Base-by-base conservation (phyloP, 2,113 vertebrate genomes). In the Aphyosemion australe region DNA sequence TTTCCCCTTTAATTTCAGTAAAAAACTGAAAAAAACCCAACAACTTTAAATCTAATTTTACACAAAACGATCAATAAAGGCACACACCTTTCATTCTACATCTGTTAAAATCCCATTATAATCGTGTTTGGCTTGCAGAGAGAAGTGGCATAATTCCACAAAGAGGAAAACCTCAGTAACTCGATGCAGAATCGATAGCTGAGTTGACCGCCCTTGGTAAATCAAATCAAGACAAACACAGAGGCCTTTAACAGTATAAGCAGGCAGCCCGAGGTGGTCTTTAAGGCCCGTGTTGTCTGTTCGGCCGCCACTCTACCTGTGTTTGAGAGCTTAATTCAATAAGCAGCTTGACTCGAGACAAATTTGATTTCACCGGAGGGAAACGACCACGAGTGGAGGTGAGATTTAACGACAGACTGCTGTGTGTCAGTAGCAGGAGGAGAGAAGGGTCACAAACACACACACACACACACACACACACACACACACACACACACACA, bases 211-310 rank as follows among this genome's bases (percentile, higher is more conserved):
- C 61, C 76, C 79, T 84, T 76, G 79, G 65, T 74, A 81, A 90
- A 92, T 91, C 86, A 57, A 85, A 90, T 89, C 75, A 83, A 54
- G 74, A 61, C 61, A 68, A 70, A 81, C 86, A 88, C 79, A 84
- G 78, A 76, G 65, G 76, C 77, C 83, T 82, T 72, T 89, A 91
- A 90, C 62, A 62, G 83, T 74, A 83, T 88, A 73, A 85, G 76
- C 59, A 75, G 65, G 69, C 75, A 69, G 81, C 85, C 78, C 49
- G 57, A 69, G 86, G 85, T 82, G 87, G 74, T 92, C 73, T 79
- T 85, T 79, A 77, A 84, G 76, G 80, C 53, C 51, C 31, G 9
- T 77, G 78, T 79, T 85, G 85, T 89, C 80, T 87, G 84, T 74
- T 80, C 65, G 37, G 47, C 74, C 61, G 75, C 65, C 78, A 60